Percentiles rank a stretch among this genome's conserved stretches.
Conservation (phyloP, 2,888 invertebrate genomes). For the Nomada flava region DNA sequence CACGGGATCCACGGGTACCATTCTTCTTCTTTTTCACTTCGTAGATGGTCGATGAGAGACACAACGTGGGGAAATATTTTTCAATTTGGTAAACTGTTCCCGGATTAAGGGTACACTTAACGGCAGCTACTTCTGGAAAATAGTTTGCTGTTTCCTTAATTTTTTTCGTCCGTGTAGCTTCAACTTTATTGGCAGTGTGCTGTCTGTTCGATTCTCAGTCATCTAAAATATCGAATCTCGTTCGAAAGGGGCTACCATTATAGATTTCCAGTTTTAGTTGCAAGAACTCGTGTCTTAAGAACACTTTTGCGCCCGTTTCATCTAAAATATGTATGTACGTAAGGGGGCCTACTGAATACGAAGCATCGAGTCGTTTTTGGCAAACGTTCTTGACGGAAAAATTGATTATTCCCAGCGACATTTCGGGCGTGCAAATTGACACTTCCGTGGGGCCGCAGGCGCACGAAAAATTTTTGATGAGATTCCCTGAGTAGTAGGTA, state of each 20-base stretch:
- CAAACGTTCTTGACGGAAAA: conserved; percentile 2
- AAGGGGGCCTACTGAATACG: no score
- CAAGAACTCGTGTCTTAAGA: no score
- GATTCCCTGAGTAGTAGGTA: conserved; percentile 4
- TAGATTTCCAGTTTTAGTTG: no score
- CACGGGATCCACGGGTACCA: neutral
- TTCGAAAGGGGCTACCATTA: no score
- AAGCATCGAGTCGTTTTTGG: neutral
- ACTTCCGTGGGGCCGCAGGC: conserved; percentile 12
- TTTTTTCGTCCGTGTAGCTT: no score
- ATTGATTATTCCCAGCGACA: conserved; percentile 4
- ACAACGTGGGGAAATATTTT: neutral
- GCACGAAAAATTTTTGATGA: conserved; percentile 20
- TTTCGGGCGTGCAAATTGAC: conserved; percentile 12
- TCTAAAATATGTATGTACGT: neutral
- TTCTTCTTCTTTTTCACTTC: neutral
- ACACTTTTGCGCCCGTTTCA: neutral
- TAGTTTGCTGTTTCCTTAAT: no score
- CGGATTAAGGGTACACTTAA: no score
- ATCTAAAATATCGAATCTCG: no score
- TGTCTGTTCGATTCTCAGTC: no score
- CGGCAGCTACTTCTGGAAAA: no score
- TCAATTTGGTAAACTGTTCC: neutral
- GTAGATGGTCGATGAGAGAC: no score
- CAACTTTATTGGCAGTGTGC: no score